Percentiles rank a stretch among this genome's conserved stretches.
These are phyloP conservation scores for Eupelmus urozonus DNA, from an alignment of 2,888 invertebrate species.

Conservation along the genomic window DNA sequence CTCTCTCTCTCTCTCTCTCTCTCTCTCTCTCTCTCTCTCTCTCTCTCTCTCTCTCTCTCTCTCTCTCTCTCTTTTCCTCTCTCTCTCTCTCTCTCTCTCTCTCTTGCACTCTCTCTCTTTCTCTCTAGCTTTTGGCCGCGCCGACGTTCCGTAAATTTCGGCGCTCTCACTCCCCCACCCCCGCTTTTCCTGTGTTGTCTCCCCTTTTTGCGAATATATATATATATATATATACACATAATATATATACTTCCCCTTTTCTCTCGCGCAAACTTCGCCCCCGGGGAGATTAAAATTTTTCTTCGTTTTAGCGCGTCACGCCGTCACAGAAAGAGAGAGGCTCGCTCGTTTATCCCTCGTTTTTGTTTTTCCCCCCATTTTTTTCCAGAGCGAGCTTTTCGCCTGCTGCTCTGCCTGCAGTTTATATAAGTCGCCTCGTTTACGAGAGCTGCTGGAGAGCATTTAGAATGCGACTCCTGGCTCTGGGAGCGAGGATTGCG, in stretches of 20 bases:
- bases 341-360: constrained; percentile 1
- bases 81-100: no score
- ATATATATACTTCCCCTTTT: background rate
- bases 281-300: constrained; percentile 54
- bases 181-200: background rate
- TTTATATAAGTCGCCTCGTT: constrained; percentile 43
- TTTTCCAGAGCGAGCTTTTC: background rate
- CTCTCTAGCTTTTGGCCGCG: no score
- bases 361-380: background rate
- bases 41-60: background rate
- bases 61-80: background rate
- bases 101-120: no score
- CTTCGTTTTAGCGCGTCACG: constrained; percentile 34
- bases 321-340: no score
- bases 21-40: background rate
- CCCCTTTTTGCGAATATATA: background rate
- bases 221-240: no score
- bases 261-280: constrained; percentile 21
- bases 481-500: background rate
- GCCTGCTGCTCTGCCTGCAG: constrained; percentile 14
- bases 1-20: background rate
- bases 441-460: background rate
- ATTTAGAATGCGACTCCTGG: constrained; percentile 18
- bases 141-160: constrained; percentile 35
- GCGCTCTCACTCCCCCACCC: background rate